Evolutionary conservation across 2,797 vertebrate species (phyloP).

Genomic region (Thunnus albacares): DNA sequence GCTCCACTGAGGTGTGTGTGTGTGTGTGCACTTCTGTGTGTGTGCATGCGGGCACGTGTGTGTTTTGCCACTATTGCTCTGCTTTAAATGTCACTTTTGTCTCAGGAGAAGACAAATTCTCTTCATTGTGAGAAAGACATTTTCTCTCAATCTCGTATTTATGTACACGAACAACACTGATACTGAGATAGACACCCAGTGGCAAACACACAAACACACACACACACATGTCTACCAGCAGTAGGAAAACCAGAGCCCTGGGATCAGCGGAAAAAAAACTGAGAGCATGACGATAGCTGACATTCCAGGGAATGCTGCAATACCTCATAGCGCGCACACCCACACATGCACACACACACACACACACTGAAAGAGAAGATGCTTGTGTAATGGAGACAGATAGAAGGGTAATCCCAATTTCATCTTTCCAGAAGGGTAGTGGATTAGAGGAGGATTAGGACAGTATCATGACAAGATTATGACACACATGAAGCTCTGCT

Average conservation of each 20-base stretch:
- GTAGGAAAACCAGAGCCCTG: conserved; percentile 70
- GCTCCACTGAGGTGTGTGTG: conserved; percentile 74
- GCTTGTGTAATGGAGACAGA: conserved; percentile 75
- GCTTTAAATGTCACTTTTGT: conserved; percentile 49
- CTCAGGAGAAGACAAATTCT: conserved; percentile 24
- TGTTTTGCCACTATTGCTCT: conserved; percentile 42
- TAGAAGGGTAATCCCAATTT: conserved; percentile 76
- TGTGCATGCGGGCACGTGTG: conserved; percentile 61
- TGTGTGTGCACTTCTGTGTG: conserved; percentile 41
- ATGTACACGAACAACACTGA: conserved; percentile 3
- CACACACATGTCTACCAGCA: conserved; percentile 49
- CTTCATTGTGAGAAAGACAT: conserved; percentile 15
- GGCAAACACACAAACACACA: conserved; percentile 21
- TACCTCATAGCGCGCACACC: conserved; percentile 52
- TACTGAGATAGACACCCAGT: neutral
- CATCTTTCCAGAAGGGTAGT: conserved; percentile 76
- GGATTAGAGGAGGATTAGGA: conserved; percentile 82
- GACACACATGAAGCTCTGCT: conserved; percentile 74
- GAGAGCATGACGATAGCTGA: conserved; percentile 70
- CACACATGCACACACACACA: conserved; percentile 35
- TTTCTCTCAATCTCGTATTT: conserved; percentile 35
- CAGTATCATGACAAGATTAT: conserved; percentile 84
- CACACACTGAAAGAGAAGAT: conserved; percentile 51
- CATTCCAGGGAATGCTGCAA: conserved; percentile 76
- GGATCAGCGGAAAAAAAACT: conserved; percentile 71